Evolutionary conservation across 2,797 vertebrate species (phyloP).

Genomic region (Eupleurogrammus muticus): DNA sequence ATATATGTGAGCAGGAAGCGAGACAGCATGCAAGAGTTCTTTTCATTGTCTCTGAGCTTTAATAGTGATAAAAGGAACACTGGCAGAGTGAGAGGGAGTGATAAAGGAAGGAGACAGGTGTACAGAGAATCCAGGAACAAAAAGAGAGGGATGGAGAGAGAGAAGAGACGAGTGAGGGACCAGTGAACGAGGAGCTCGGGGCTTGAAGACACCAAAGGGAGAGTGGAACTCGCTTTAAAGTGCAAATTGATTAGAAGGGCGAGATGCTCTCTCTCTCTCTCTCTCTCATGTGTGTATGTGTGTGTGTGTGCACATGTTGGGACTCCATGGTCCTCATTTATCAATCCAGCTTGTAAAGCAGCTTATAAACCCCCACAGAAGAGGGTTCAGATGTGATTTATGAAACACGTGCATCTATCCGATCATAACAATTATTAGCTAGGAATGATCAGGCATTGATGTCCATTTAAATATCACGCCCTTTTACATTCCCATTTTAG

Average conservation of each 20-base stretch:
- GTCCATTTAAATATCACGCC: no score
- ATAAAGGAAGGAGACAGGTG: background rate
- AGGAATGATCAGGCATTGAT: no score
- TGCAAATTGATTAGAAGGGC: constrained; percentile 57
- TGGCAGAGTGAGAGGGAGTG: background rate
- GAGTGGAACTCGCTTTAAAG: constrained; percentile 54
- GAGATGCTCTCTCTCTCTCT: constrained; percentile 1
- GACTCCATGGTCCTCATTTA: background rate
- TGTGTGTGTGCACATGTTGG: constrained; percentile 12
- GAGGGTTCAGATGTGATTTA: no score
- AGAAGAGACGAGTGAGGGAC: background rate
- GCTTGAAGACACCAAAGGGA: constrained; percentile 18
- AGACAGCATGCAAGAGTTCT: no score
- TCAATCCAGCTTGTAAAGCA: no score
- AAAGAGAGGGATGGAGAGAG: background rate
- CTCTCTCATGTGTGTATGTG: background rate
- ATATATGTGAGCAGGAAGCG: no score
- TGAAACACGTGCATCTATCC: no score
- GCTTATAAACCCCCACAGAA: no score
- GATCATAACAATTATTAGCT: no score
- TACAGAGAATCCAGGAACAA: background rate
- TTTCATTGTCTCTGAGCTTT: background rate
- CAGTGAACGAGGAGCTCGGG: constrained; percentile 3
- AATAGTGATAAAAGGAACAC: constrained; percentile 1
- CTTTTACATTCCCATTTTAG: no score